Base-by-base conservation (phyloP, 1,140 invertebrate genomes). In the Contarinia nasturtii region DNA sequence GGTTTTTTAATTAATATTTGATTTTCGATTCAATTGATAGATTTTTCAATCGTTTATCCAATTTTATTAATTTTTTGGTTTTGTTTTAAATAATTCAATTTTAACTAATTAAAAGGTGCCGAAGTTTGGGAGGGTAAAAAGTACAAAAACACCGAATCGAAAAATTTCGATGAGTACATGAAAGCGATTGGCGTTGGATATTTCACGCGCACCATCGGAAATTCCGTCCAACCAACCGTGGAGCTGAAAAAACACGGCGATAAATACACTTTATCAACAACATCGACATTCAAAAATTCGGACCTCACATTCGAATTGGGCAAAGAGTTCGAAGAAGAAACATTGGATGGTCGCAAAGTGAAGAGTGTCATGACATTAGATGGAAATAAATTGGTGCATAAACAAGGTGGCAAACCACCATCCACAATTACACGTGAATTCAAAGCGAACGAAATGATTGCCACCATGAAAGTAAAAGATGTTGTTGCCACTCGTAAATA, bases 131-230 rank as follows among this genome's bases (percentile, higher is more conserved):
- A 80, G 49, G 70, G 71, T 43, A 84, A 82, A 59, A 79, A 78
- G 54, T 87, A 76, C 70, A 83, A 82, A 60, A 67, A 86, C 52
- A 64, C 69, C 21, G 70, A 67, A 48, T 81, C 77, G 52, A 80
- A 86, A 33, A 83, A 86, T 49, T 89, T 88, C 55, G 84, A 88
- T 55, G 82, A 85, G 44, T 86, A 81, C 63, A 80, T 89, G 80
- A 85, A 86, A 67, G 76, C 76, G 44, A 57, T 86, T 46, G 86
- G 84, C 49, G 82, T 91, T 10, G 76, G 78, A 15, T 56, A 85
- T 36, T 66, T 86, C 49, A 75, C 69, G 57, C 74, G 72, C 33
- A 86, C 85, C 65, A 73, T 85, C 49, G 85, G 78, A 20, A 76
- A 74, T 48, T 65, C 72, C 1, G 72, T 82, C 1, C 81, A 75